Percentiles rank a stretch among this genome's conserved stretches.
phyloP scores from a whole-genome alignment of 1,140 invertebrate species.

The Nephila pilipes region DNA sequence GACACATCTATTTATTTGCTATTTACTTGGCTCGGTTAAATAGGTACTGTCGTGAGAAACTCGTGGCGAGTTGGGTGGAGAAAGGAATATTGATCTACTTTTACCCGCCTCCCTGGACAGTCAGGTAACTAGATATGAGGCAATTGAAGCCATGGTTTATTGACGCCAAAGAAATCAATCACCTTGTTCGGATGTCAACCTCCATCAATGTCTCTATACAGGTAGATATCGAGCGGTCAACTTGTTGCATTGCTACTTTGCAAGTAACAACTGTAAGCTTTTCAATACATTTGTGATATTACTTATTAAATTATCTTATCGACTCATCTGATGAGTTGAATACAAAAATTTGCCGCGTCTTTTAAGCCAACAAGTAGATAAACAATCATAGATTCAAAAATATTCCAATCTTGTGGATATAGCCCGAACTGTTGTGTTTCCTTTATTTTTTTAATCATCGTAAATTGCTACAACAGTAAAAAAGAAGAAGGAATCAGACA shows the following conservation, averaged over 20 bases:
- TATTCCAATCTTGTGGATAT: too few species aligned
- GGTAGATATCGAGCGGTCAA: constrained; percentile 12
- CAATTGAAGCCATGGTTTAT: constrained; percentile 43
- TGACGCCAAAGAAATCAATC: constrained; percentile 43
- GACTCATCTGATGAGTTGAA: neutral
- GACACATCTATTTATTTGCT: constrained; percentile 51
- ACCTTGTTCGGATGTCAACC: constrained; percentile 35
- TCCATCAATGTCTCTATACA: constrained; percentile 3
- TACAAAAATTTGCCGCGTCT: neutral
- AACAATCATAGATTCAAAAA: too few species aligned
- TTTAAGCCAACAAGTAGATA: neutral
- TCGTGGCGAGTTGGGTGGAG: neutral
- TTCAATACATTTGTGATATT: neutral
- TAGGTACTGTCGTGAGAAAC: constrained; percentile 36
- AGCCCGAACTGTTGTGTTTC: too few species aligned
- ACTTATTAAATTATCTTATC: constrained; percentile 9
- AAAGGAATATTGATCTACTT: constrained; percentile 46
- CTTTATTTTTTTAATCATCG: too few species aligned
- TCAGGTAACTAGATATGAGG: constrained; percentile 45
- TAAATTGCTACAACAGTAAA: too few species aligned
- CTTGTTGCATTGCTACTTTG: neutral
- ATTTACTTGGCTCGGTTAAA: neutral
- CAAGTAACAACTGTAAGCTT: neutral
- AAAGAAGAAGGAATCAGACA: too few species aligned
- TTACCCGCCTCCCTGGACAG: neutral